Base-by-base conservation (phyloP, 2,113 vertebrate genomes). In the Paradisaea rubra region DNA sequence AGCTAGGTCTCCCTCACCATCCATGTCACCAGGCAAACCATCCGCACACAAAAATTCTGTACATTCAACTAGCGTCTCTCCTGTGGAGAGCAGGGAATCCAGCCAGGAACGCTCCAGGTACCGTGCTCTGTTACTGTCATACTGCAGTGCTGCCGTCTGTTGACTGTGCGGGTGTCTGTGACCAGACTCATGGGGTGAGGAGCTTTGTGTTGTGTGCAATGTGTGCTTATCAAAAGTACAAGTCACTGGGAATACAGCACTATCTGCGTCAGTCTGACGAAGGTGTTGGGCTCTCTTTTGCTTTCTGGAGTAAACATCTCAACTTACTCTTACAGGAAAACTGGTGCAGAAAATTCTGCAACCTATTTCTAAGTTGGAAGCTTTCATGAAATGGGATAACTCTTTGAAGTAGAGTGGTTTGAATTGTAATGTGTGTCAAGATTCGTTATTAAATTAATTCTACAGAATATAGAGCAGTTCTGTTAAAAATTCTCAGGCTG, bases 91-190 rank as follows among this genome's bases (percentile, higher is more conserved):
- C 91, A 98, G 99, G 88, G 97, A 98, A 91, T 99, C 99, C 97
- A 99, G 98, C 97, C 98, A 98, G 94, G 97, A 98, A 79, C 98
- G 97, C 91, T 99, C 98, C 97, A 99, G 99, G 99, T 99, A 98
- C 85, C 1, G 4, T 1, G 4, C 12, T 41, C 30, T 17, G 15
- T 14, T 41, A 2, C 27, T 27, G 28, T 49, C 31, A 3, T 9
- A 7, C 27, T 63, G 56, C 42, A 56, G 27, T 19, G 37, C 41
- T 65, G 37, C 4, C 61, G 28, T 28, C 61, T 45, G 18, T 47
- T 45, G 60, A 5, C 64, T 35, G 20, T 12, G 41, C 18, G 25
- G 37, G 17, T 73, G n/a, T 39, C 50, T 81, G 57, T 72, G 64
- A 15, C 23, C 22, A 17, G 13, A 33, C 24, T 25, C 4, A 0